Conservation (phyloP, 2,797 vertebrate species). For the Hippoglossus hippoglossus region DNA sequence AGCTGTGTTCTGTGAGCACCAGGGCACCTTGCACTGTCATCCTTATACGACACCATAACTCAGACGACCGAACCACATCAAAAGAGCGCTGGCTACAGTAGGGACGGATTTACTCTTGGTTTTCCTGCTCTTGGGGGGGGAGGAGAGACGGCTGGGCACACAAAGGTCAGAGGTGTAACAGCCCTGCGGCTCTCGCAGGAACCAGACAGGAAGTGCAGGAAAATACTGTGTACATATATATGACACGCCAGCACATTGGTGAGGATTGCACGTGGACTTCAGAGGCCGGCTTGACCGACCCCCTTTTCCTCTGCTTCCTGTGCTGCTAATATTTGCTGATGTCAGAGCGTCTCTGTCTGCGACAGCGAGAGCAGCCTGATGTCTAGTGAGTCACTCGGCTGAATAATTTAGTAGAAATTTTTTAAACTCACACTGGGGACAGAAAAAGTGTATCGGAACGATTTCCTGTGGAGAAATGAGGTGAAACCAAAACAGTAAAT, state of each 20-base stretch:
- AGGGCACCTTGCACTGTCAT: constrained; percentile 6
- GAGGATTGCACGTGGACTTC: constrained; percentile 76
- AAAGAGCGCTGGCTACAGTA: constrained; percentile 25
- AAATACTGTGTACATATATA: constrained; percentile 83
- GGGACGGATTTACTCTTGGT: constrained; percentile 18
- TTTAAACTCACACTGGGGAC: neutral
- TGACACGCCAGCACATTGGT: constrained; percentile 78
- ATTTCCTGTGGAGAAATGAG: neutral
- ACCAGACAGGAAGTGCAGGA: constrained; percentile 79
- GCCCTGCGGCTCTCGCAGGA: constrained; percentile 67
- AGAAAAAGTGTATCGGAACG: neutral
- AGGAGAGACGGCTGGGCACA: constrained; percentile 44
- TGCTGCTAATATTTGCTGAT: constrained; percentile 35
- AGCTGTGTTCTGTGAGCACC: neutral
- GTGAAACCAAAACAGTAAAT: neutral
- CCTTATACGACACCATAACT: constrained; percentile 12
- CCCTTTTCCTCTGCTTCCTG: constrained; percentile 49
- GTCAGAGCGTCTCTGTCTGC: constrained; percentile 17
- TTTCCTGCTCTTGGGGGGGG: constrained; percentile 36
- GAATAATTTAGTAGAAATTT: neutral
- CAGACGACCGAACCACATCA: constrained; percentile 16
- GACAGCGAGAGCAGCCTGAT: neutral
- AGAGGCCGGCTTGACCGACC: constrained; percentile 45
- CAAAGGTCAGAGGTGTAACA: constrained; percentile 66
- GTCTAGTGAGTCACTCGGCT: neutral